Evolutionary conservation across 2,888 invertebrate species (phyloP).

Genomic region (Julus scanicus): DNA sequence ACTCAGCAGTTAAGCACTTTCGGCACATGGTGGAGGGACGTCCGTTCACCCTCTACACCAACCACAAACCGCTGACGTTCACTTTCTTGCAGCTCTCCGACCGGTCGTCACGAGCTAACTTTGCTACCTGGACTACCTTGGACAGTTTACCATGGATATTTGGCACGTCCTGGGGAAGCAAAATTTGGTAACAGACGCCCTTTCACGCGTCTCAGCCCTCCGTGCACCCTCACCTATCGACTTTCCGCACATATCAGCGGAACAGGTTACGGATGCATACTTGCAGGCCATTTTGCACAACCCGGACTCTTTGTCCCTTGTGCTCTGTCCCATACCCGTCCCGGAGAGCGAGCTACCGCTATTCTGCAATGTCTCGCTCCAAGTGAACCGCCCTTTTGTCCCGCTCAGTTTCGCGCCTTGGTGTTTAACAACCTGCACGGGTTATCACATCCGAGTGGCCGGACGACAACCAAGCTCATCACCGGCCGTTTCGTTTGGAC

Average conservation of each 20-base stretch:
- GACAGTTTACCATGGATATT: not conserved
- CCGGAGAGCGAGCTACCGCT: not conserved
- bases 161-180: not conserved
- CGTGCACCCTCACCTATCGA: not conserved
- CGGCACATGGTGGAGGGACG: constrained; percentile 62
- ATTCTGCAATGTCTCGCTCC: not conserved
- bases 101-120: constrained; percentile 61
- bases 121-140: not conserved
- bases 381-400: not conserved
- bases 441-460: not conserved
- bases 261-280: not conserved
- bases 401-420: not conserved
- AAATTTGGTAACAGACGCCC: not conserved
- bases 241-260: not conserved
- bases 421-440: not conserved
- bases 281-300: not conserved
- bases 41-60: constrained; percentile 62
- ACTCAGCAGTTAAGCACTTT: constrained; percentile 57
- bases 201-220: constrained; percentile 56
- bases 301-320: not conserved
- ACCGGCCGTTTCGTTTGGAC: constrained; percentile 51
- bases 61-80: constrained; percentile 61
- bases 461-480: not conserved
- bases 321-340: not conserved
- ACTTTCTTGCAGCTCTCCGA: constrained; percentile 63